Percentiles rank a stretch among this genome's conserved stretches.
phyloP scores from a whole-genome alignment of 2,113 vertebrate species.

The Coreoperca whiteheadi region DNA sequence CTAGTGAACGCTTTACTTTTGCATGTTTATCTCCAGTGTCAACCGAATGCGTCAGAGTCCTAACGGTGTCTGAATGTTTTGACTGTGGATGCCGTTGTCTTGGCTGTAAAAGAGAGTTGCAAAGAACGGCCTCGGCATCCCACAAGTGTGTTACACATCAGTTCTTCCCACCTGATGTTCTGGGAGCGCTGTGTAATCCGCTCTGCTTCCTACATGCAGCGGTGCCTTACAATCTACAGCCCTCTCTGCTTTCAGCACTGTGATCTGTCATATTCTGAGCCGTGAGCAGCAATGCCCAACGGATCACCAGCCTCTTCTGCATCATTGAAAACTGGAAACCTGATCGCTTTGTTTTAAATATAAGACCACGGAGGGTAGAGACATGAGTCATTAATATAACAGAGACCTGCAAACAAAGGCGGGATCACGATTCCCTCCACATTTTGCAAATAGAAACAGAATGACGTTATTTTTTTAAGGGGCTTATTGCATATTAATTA shows the following conservation, averaged over 20 bases:
- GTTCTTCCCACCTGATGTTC: background rate
- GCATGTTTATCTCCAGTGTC: background rate
- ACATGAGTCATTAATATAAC: slow-evolving; percentile 52
- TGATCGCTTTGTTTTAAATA: slow-evolving; percentile 46
- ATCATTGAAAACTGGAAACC: slow-evolving; percentile 69
- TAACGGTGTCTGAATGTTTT: background rate
- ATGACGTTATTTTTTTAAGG: background rate
- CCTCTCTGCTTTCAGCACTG: background rate
- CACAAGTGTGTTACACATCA: slow-evolving; percentile 9
- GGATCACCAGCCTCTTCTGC: slow-evolving; percentile 39
- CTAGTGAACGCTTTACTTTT: background rate
- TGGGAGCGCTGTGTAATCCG: background rate
- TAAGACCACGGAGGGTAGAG: slow-evolving; percentile 42
- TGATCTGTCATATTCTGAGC: background rate
- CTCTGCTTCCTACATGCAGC: background rate
- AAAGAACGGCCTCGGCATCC: background rate
- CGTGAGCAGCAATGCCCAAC: background rate
- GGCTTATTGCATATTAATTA: background rate
- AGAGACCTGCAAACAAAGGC: slow-evolving; percentile 4
- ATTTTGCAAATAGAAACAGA: background rate
- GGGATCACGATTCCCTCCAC: background rate
- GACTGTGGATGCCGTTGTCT: background rate
- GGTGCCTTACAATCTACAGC: background rate
- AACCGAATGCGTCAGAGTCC: background rate
- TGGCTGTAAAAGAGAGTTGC: background rate